A percentile compares a stretch with the other conserved stretches of the same genome.
Conservation (phyloP, 2,888 invertebrate species). For the Andrena minutula region DNA sequence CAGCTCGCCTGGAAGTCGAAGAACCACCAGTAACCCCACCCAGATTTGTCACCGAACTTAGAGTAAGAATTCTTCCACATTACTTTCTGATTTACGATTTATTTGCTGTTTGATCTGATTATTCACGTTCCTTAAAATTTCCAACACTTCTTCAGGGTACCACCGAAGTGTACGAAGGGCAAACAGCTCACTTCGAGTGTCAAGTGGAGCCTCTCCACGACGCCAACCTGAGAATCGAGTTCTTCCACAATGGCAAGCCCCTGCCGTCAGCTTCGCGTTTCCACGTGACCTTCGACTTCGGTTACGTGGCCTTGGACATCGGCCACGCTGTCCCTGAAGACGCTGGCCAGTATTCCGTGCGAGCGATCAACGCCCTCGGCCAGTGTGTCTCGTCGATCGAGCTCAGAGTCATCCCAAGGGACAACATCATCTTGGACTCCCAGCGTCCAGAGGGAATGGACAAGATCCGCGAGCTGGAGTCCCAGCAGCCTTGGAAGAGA, state of each 20-base stretch:
- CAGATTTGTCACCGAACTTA: conserved; percentile 93
- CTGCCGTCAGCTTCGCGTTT: conserved; percentile 95
- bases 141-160: conserved; percentile 88
- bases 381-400: conserved; percentile 94
- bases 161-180: conserved; percentile 95
- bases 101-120: background rate
- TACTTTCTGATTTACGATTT: background rate
- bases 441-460: conserved; percentile 98
- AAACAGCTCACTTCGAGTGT: conserved; percentile 98
- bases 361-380: conserved; percentile 96
- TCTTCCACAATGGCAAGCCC: conserved; percentile 96
- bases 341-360: conserved; percentile 97
- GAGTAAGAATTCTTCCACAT: conserved; percentile 76
- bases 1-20: conserved; percentile 92
- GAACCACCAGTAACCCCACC: conserved; percentile 93
- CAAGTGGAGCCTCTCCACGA: conserved; percentile 96
- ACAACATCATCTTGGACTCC: conserved; percentile 94
- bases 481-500: conserved; percentile 91
- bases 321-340: conserved; percentile 97
- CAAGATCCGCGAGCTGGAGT: conserved; percentile 95
- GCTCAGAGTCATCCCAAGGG: conserved; percentile 93
- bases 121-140: background rate
- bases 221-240: conserved; percentile 95
- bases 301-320: conserved; percentile 98
- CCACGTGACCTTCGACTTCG: conserved; percentile 98